phyloP scores from a whole-genome alignment of 2,888 invertebrate genomes.

The Drosophila antonietae region DNA sequence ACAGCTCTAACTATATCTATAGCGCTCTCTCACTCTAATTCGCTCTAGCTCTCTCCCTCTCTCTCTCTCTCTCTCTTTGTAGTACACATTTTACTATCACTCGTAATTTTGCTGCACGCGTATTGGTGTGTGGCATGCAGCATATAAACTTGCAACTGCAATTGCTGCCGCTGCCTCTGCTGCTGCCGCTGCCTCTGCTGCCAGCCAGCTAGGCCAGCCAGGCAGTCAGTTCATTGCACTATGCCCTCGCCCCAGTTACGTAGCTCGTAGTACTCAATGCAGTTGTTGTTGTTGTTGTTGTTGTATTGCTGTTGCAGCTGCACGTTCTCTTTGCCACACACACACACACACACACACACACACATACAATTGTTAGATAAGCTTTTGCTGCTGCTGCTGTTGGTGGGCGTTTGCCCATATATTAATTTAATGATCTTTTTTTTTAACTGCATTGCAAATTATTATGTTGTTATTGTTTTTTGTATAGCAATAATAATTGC shows the following conservation, averaged over 20 bases:
- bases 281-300: slow-evolving; percentile 13
- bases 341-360: slow-evolving; percentile 23
- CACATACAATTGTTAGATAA: slow-evolving; percentile 58
- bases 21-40: not conserved
- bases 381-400: slow-evolving; percentile 17
- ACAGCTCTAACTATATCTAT: not conserved
- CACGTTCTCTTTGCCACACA: slow-evolving; percentile 73
- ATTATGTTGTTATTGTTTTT: slow-evolving; percentile 27
- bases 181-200: slow-evolving; percentile 17
- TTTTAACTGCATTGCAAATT: slow-evolving; percentile 6
- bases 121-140: slow-evolving; percentile 46
- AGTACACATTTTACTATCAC: slow-evolving; percentile 73
- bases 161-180: slow-evolving; percentile 28
- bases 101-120: slow-evolving; percentile 67
- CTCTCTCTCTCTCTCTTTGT: not conserved
- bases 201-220: slow-evolving; percentile 27
- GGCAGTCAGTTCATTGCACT: slow-evolving; percentile 83
- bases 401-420: slow-evolving; percentile 57
- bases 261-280: slow-evolving; percentile 51
- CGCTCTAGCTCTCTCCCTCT: not conserved
- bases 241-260: slow-evolving; percentile 84
- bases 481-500: slow-evolving; percentile 47
- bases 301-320: slow-evolving; percentile 53
- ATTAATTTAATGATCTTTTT: slow-evolving; percentile 49
- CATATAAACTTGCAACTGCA: slow-evolving; percentile 53